Conservation (phyloP, 2,888 invertebrate genomes). For the Timema podura region DNA sequence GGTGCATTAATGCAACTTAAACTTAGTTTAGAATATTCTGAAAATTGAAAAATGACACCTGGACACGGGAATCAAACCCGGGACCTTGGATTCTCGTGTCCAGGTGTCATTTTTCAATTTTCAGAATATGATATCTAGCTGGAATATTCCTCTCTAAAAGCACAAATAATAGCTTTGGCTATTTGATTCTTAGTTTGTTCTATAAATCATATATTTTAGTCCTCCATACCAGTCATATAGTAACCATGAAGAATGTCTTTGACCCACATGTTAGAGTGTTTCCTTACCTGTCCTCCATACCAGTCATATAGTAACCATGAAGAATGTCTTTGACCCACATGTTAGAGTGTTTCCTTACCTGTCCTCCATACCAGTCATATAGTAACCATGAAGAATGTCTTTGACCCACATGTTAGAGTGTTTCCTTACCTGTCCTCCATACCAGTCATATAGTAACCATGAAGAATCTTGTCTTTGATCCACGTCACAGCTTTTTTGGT, state of each 20-base stretch:
- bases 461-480: constrained; percentile 96
- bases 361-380: constrained; percentile 85
- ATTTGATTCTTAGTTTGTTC: no score
- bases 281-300: constrained; percentile 76
- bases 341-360: constrained; percentile 46
- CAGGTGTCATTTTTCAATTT: no score
- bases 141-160: no score
- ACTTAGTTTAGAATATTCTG: no score
- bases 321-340: not conserved
- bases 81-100: no score
- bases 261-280: not conserved
- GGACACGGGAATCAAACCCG: no score
- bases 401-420: not conserved
- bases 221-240: constrained; percentile 55
- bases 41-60: no score
- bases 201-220: no score
- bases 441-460: constrained; percentile 71
- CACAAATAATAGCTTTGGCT: no score
- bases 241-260: constrained; percentile 43
- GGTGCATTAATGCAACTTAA: no score
- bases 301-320: constrained; percentile 64
- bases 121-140: no score
- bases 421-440: constrained; percentile 74
- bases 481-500: constrained; percentile 88
- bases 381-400: constrained; percentile 47